Percentiles rank a stretch among this genome's conserved stretches.
Evolutionary conservation across 2,113 vertebrate genomes (phyloP).

Genomic region (Bos javanicus): DNA sequence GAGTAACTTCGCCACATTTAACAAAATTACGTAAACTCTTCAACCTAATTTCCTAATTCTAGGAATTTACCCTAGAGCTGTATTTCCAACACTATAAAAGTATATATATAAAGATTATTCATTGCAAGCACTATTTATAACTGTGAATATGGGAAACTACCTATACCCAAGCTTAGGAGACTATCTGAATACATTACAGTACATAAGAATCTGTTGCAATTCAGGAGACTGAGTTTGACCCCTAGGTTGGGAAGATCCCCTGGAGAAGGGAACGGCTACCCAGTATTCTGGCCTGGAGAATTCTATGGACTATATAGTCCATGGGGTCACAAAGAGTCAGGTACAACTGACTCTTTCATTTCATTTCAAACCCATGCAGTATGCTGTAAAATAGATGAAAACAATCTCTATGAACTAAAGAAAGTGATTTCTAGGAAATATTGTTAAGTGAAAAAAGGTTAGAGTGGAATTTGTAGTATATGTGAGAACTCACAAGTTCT

Average conservation of each 20-base stretch:
- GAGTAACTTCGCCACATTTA: background rate
- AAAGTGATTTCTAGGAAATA: background rate
- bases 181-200: background rate
- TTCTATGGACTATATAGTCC: background rate
- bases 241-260: background rate
- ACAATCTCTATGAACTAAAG: background rate
- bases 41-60: background rate
- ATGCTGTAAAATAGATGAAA: background rate
- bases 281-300: background rate
- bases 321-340: background rate
- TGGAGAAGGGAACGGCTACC: background rate
- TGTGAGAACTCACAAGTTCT: background rate
- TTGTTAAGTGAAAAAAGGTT: background rate
- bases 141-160: background rate
- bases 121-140: background rate
- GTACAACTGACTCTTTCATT: background rate
- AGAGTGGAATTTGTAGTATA: background rate
- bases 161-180: background rate
- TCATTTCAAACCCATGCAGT: background rate
- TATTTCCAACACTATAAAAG: background rate
- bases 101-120: background rate
- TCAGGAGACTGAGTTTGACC: background rate
- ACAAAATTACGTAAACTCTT: background rate
- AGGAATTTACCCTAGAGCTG: background rate
- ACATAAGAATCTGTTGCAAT: background rate